Percentiles rank a stretch among this genome's conserved stretches.
Evolutionary conservation across 2,113 vertebrate genomes (phyloP).

Genomic region (Tyrannus savana): DNA sequence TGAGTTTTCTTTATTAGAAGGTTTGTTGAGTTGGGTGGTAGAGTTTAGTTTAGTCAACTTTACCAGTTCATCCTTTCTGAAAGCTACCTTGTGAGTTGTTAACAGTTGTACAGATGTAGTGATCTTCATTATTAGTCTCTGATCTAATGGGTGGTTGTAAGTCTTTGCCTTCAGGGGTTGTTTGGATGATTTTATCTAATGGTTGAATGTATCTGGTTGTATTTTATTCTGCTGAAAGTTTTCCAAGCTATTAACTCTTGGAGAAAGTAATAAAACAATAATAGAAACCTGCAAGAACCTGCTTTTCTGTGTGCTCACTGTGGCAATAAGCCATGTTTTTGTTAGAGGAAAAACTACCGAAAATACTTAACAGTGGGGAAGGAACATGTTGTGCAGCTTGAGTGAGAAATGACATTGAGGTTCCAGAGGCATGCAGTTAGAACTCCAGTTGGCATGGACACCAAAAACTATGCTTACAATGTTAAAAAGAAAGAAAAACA

Average conservation of each 20-base stretch:
- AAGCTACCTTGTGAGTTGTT: neutral
- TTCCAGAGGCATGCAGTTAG: neutral
- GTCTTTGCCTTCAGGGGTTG: neutral
- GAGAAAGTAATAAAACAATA: neutral
- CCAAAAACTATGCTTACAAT: neutral
- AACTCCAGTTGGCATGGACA: neutral
- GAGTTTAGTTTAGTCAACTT: neutral
- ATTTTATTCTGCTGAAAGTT: neutral
- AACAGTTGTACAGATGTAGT: neutral
- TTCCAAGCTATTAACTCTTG: neutral
- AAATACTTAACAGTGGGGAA: neutral
- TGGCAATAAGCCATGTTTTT: neutral
- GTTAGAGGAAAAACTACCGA: neutral
- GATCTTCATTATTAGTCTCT: neutral
- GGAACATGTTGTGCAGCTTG: neutral
- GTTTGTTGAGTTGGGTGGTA: neutral
- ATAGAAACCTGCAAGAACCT: neutral
- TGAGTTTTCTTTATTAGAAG: neutral
- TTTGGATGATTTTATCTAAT: neutral
- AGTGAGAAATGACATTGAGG: neutral
- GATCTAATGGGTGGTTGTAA: neutral
- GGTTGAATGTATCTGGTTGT: neutral
- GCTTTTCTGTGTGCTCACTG: neutral
- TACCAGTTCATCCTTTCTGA: neutral
- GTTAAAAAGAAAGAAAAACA: neutral